Conservation (phyloP, 2,888 invertebrate genomes). For the Drosophila ustulata region DNA sequence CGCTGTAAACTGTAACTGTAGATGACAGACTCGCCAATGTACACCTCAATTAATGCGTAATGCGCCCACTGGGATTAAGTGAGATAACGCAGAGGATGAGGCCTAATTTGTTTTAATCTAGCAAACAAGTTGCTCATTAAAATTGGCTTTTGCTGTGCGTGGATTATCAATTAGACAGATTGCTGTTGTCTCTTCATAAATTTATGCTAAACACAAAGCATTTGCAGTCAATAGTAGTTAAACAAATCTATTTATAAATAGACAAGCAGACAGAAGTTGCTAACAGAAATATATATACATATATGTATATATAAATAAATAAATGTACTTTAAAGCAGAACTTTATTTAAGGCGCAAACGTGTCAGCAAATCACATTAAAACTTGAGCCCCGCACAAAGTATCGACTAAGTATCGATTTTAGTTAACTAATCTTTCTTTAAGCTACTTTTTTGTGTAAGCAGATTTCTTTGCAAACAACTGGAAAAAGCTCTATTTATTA, state of each 20-base stretch:
- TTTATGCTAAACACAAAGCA: background rate
- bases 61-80: background rate
- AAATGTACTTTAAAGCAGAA: too few species aligned
- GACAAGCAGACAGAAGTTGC: too few species aligned
- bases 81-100: background rate
- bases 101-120: conserved; percentile 2
- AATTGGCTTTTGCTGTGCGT: background rate
- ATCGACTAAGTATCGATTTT: conserved; percentile 1
- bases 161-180: background rate
- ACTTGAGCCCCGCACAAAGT: background rate
- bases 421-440: background rate
- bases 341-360: background rate
- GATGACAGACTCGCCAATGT: background rate
- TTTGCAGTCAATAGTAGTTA: background rate
- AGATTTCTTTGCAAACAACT: background rate
- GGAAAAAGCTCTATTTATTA: conserved; percentile 1
- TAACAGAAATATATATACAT: too few species aligned
- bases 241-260: too few species aligned
- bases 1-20: conserved; percentile 7
- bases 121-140: background rate
- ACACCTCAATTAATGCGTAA: background rate
- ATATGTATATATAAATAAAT: too few species aligned
- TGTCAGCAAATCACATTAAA: background rate
- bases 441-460: background rate
- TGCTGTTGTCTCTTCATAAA: background rate